Percentiles rank a stretch among this genome's conserved stretches.
Evolutionary conservation across 2,888 invertebrate genomes (phyloP).

Genomic region (Anthophora plumipes): DNA sequence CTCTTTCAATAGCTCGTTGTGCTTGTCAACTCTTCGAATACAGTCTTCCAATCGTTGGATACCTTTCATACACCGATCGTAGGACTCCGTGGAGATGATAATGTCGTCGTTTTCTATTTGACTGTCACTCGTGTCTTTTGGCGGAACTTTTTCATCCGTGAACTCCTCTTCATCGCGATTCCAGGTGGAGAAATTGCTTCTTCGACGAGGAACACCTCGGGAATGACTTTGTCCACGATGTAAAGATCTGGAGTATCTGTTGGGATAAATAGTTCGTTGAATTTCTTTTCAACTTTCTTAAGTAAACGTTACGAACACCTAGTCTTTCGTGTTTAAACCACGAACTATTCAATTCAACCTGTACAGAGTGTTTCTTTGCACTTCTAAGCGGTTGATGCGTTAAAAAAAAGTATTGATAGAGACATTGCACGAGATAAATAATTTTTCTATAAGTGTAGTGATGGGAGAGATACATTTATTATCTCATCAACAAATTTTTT

Average conservation of each 20-base stretch:
- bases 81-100: slow-evolving; percentile 68
- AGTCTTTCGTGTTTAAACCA: too few relatives aligned
- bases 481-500: too few relatives aligned
- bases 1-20: slow-evolving; percentile 72
- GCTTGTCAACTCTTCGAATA: slow-evolving; percentile 71
- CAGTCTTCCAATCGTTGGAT: slow-evolving; percentile 76
- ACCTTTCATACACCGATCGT: slow-evolving; percentile 75
- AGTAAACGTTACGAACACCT: too few relatives aligned
- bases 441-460: too few relatives aligned
- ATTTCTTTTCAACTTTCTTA: not conserved
- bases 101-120: slow-evolving; percentile 48
- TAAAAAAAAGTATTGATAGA: too few relatives aligned
- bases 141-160: slow-evolving; percentile 57
- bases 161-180: slow-evolving; percentile 63
- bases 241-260: slow-evolving; percentile 1
- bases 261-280: not conserved
- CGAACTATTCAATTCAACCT: too few relatives aligned
- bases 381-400: too few relatives aligned
- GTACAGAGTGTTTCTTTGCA: too few relatives aligned
- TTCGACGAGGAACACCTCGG: too few relatives aligned
- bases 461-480: too few relatives aligned
- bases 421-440: too few relatives aligned
- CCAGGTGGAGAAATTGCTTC: slow-evolving; percentile 3
- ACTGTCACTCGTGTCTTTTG: slow-evolving; percentile 61
- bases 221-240: slow-evolving; percentile 10